A percentile compares a stretch with the other conserved stretches of the same genome.
Conservation (phyloP, 2,113 vertebrate species). For the Dicentrarchus labrax region DNA sequence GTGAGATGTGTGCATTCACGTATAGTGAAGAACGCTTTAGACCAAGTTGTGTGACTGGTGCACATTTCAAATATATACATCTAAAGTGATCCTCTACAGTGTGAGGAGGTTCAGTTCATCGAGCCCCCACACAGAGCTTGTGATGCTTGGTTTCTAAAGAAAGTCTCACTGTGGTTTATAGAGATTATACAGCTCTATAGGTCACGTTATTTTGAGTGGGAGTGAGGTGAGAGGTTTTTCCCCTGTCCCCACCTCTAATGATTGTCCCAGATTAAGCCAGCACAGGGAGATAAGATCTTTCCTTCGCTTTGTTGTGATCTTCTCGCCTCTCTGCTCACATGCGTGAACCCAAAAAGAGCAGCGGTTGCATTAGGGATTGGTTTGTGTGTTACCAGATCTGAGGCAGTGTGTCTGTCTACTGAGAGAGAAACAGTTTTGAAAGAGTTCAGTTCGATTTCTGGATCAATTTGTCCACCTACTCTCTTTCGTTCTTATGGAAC, state of each 20-base stretch:
- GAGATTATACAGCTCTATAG: conserved; percentile 24
- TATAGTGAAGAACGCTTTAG: not conserved
- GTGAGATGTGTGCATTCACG: not conserved
- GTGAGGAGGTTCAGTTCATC: conserved; percentile 24
- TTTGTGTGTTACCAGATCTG: conserved; percentile 18
- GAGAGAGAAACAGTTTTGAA: conserved; percentile 43
- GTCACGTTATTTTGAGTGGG: conserved; percentile 43
- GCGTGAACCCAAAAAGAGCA: conserved; percentile 38
- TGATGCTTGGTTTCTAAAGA: conserved; percentile 7
- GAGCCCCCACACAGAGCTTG: not conserved
- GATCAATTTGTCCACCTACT: conserved; percentile 65
- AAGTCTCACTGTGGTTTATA: not conserved
- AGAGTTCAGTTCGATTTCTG: conserved; percentile 62
- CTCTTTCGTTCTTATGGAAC: conserved; percentile 30
- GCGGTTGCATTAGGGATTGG: conserved; percentile 36
- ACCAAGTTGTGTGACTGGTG: not conserved
- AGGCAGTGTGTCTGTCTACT: not conserved
- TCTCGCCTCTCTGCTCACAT: conserved; percentile 33
- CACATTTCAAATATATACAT: not conserved
- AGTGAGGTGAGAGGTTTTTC: conserved; percentile 32
- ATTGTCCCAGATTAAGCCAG: conserved; percentile 23
- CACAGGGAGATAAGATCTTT: conserved; percentile 1
- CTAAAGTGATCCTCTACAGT: not conserved
- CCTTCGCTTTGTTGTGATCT: conserved; percentile 39
- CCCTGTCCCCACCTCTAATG: conserved; percentile 22